phyloP scores from a whole-genome alignment of 2,797 vertebrate genomes.

The Sebastes matsubarae region DNA sequence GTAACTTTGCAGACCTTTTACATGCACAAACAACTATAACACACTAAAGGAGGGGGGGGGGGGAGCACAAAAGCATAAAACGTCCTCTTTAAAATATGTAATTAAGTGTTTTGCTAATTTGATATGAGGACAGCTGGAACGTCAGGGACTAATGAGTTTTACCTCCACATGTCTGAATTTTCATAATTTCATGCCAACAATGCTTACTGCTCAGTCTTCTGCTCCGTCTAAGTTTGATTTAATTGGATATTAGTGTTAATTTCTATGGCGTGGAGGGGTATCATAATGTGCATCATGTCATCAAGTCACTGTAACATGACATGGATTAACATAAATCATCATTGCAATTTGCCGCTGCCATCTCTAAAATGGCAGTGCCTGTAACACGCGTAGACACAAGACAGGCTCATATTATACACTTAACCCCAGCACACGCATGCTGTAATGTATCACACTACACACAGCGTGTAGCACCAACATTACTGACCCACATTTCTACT shows the following conservation, averaged over 20 bases:
- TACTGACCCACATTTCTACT: constrained; percentile 62
- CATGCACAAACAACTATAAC: not conserved
- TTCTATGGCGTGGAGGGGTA: constrained; percentile 58
- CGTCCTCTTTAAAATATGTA: not conserved
- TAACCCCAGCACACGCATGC: constrained; percentile 27
- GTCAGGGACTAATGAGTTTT: constrained; percentile 51
- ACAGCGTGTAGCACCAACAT: constrained; percentile 27
- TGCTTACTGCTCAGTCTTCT: constrained; percentile 42
- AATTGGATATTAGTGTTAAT: constrained; percentile 75
- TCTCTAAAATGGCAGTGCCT: constrained; percentile 56
- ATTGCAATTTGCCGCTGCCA: constrained; percentile 61
- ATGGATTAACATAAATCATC: constrained; percentile 74
- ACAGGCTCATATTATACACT: constrained; percentile 45
- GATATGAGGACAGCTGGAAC: constrained; percentile 42
- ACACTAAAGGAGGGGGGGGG: not conserved
- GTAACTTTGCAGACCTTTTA: not conserved
- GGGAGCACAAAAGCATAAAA: not conserved
- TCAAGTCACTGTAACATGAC: constrained; percentile 66
- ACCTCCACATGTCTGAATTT: constrained; percentile 35
- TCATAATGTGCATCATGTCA: constrained; percentile 66
- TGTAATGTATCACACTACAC: constrained; percentile 30
- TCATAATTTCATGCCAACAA: constrained; percentile 60
- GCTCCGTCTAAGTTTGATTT: constrained; percentile 57
- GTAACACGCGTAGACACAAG: constrained; percentile 37
- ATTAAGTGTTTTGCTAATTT: constrained; percentile 34